Evolutionary conservation across 2,888 invertebrate genomes (phyloP), one percentile per base, ranked within the genome.

Genomic region (Polyploca ridens): DNA sequence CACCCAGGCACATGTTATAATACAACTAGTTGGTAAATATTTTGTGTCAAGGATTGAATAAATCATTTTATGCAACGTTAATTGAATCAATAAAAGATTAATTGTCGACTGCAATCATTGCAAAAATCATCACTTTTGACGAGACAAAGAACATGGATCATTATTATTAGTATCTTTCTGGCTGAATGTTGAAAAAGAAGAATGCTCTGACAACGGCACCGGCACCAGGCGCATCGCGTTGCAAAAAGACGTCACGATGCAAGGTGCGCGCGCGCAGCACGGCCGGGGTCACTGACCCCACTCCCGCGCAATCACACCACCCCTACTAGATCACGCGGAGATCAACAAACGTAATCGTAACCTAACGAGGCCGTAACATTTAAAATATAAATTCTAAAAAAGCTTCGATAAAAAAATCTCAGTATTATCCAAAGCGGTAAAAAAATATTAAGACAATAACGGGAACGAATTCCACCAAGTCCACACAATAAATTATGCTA

Each of bases 251-350:
- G 62, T 64, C 64, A 64, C 62, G 64, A 61, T 62, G 62, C 62
- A 63, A 33, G 67, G 57, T 67, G 71, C 70, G 71, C 69, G 8
- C 13, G 70, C 77, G 75, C 73, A 73, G 62, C 16, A 7, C 61
- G 13, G 6, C 41, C 13, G 67, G 49, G 71, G 76, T 75, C 76
- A 64, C 49, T 38, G 73, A 75, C 75, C 73, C 62, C 63, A n/a
- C 63, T 68, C 68, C 72, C 49, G 69, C 69, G 67, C 74, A 76
- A 72, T 73, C 77, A 69, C 74, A 75, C 67, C 78, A 72, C 72
- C 75, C 65, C 38, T 62, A 38, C 44, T 74, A 71, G 66, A 74
- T 74, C 67, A 69, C 66, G 63, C 64, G 35, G 10, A 19, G 10
- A 7, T 54, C 3, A 49, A 2, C 49, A 14, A 3, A n/a, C 62